Evolutionary conservation across 2,888 invertebrate genomes (phyloP), one percentile per base, ranked within the genome.

Genomic region (Cepaea hortensis): DNA sequence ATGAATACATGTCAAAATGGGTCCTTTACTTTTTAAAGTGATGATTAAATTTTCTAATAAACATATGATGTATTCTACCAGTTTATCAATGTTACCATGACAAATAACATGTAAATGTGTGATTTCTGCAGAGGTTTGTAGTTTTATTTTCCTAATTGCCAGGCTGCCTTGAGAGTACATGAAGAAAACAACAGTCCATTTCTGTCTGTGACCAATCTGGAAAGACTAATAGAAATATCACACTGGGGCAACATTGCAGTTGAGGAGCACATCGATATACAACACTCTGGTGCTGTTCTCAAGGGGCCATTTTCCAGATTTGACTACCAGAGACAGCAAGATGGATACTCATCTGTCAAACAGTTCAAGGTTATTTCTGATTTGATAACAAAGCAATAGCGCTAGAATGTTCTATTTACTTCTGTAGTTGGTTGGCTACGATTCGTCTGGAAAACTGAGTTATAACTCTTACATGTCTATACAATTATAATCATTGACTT

Each of bases 211-310:
- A 97, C 97, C 0, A 96, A 96, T 77, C 94, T 99, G 90, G 97
- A 97, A 91, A 96, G 99, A 82, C 95, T 96, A 0, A 97, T 99
- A 91, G 99, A 99, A 95, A 96, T 99, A 3, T 99, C 99, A 0
- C 99, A 99, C 94, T 99, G 99, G 99, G 99, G 99, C 13, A 99
- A 99, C 93, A 97, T 99, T 92, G 99, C 99, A 50, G 96, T 99
- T 0, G 98, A 99, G 94, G 99, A 99, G 94, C 96, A 97, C 13
- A 96, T 99, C 90, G 98, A 98, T 94, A 95, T 99, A 90, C 95
- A 96, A 46, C 99, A 99, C 93, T 97, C 97, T 80, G 99, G 99
- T 76, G 99, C 99, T 18, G 95, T 96, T 89, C 95, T 99, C 72
- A 98, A 98, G 93, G 98, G 98, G 0, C 96, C 98, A 3, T 99